Percentiles rank a stretch among this genome's conserved stretches.
These are phyloP conservation scores for Psylliodes chrysocephalus DNA, from an alignment of 2,888 invertebrate genomes.

Conservation along the genomic window DNA sequence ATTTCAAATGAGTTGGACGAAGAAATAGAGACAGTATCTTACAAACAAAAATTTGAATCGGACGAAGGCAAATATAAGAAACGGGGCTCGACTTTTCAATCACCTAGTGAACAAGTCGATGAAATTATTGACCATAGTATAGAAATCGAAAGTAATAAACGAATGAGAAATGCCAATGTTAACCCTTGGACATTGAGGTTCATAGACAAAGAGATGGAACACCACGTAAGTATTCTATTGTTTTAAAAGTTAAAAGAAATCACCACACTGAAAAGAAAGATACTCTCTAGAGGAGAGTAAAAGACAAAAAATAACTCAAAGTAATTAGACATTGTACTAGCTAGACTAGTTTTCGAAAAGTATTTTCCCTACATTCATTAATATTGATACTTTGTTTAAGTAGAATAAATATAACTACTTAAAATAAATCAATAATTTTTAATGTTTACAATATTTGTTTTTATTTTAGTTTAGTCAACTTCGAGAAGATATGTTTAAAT, in stretches of 20 bases:
- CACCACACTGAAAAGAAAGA: too few species aligned
- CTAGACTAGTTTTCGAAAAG: too few species aligned
- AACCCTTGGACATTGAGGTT: constrained; percentile 89
- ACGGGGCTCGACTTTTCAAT: constrained; percentile 55
- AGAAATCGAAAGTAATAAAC: constrained; percentile 89
- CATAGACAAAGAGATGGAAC: constrained; percentile 82
- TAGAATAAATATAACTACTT: too few species aligned
- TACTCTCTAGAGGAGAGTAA: too few species aligned
- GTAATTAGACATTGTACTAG: too few species aligned
- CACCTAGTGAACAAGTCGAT: constrained; percentile 71
- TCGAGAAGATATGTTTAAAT: constrained; percentile 93
- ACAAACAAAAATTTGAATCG: constrained; percentile 65
- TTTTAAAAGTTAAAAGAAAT: too few species aligned
- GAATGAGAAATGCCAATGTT: constrained; percentile 88
- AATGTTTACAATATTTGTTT: constrained; percentile 24
- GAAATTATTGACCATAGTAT: constrained; percentile 86
- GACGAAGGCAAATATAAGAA: constrained; percentile 52
- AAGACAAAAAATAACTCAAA: too few species aligned
- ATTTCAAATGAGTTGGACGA: constrained; percentile 60
- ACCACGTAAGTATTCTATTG: constrained; percentile 77
- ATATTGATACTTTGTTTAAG: too few species aligned
- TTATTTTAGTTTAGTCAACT: constrained; percentile 78
- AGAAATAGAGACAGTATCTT: constrained; percentile 58
- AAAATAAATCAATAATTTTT: too few species aligned
- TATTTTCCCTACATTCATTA: too few species aligned